A percentile compares a stretch with the other conserved stretches of the same genome.
Evolutionary conservation across 1,140 invertebrate genomes (phyloP).

Genomic region (Pseudomyrmex flavicornis): DNA sequence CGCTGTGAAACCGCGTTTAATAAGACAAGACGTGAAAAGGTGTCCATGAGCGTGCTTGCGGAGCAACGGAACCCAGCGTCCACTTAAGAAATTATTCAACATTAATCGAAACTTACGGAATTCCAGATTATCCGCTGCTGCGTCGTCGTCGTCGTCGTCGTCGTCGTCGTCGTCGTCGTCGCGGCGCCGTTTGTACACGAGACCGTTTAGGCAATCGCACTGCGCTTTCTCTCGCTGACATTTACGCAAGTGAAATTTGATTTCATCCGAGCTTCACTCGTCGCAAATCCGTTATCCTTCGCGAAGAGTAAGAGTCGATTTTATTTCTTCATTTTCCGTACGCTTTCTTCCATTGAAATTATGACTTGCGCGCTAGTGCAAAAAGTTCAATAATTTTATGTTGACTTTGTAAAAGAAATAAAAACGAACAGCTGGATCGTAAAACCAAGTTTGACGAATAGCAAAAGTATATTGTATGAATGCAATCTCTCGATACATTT

Average conservation of each 20-base stretch:
- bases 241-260: constrained; percentile 39
- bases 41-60: constrained; percentile 36
- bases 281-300: constrained; percentile 29
- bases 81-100: constrained; percentile 61
- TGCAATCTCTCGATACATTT: constrained; percentile 44
- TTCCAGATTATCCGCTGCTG: constrained; percentile 46
- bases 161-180: constrained; percentile 18
- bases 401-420: constrained; percentile 19
- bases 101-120: constrained; percentile 60
- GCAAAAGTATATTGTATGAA: constrained; percentile 33
- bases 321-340: background rate
- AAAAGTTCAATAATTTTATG: constrained; percentile 35
- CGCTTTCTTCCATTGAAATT: background rate
- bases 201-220: constrained; percentile 22
- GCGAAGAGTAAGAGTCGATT: background rate
- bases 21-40: constrained; percentile 12
- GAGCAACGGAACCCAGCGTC: constrained; percentile 15
- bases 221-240: constrained; percentile 19
- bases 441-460: constrained; percentile 8
- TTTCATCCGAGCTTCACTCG: constrained; percentile 7
- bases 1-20: background rate
- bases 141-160: constrained; percentile 11
- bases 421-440: constrained; percentile 2
- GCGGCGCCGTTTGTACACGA: constrained; percentile 30
- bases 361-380: background rate